Evolutionary conservation across 2,113 vertebrate genomes (phyloP).

Genomic region (Chaetodon auriga): DNA sequence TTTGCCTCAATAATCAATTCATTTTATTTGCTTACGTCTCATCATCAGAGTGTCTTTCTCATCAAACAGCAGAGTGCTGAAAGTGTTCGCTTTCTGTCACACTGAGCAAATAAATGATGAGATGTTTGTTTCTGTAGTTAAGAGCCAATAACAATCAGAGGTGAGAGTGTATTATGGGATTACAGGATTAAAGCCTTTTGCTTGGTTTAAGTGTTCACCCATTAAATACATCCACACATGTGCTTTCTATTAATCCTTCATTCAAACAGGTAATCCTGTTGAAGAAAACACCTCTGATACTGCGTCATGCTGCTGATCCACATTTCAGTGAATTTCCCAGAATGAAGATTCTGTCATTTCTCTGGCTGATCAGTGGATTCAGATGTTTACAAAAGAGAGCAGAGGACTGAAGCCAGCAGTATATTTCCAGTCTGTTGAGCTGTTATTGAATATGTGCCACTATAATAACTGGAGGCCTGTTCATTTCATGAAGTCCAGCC

Average conservation of each 20-base stretch:
- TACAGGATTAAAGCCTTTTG: conserved; percentile 51
- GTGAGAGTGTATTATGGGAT: conserved; percentile 45
- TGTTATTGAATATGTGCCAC: background rate
- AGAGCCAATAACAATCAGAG: conserved; percentile 32
- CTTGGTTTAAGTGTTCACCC: conserved; percentile 34
- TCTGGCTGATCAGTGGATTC: too few species aligned
- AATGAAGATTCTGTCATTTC: background rate
- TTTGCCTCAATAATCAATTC: background rate
- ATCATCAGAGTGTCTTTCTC: conserved; percentile 1
- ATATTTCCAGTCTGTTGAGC: background rate
- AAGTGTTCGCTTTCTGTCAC: background rate
- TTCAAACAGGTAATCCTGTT: conserved; percentile 58
- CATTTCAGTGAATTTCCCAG: background rate
- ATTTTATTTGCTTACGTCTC: background rate
- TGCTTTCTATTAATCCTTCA: conserved; percentile 52
- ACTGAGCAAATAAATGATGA: background rate
- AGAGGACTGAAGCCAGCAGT: background rate
- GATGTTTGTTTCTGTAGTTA: conserved; percentile 13
- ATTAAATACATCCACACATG: conserved; percentile 44
- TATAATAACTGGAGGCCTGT: background rate
- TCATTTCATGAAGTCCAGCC: background rate
- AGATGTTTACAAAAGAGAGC: background rate
- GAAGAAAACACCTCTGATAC: conserved; percentile 28
- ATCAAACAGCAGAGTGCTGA: background rate
- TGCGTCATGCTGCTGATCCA: conserved; percentile 18